Evolutionary conservation across 2,113 vertebrate genomes (phyloP), one percentile per base, ranked within the genome.

Genomic region (Centropus unirufus): DNA sequence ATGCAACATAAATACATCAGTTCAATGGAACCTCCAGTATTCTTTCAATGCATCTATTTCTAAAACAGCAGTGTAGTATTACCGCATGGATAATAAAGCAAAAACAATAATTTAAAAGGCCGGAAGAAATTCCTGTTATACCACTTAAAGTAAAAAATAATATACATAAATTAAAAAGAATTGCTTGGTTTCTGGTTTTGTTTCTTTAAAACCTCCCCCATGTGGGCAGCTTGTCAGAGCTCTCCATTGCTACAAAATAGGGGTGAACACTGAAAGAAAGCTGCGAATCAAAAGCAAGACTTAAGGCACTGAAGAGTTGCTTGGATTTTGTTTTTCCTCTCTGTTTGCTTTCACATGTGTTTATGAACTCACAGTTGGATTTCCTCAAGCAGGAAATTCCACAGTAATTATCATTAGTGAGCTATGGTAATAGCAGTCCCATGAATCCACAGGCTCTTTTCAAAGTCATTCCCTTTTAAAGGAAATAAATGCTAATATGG

Each of bases 381-480:
- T 92, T 95, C 76, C 86, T 90, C 68, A 73, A 83, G 73, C 72
- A 93, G 79, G 94, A 93, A 94, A 88, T 95, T 93, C 94, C 91
- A 81, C 1, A 7, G 61, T 70, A 93, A 83, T 94, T 94, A 84
- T 68, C 78, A 68, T 85, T 80, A 90, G 67, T 20, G 62, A 86
- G 67, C 93, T 84, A 76, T 75, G 68, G 83, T 85, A 83, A 89
- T 26, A 74, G 51, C 67, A 83, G 49, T n/a, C 20, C 34, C 1
- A 1, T 61, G 36, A 86, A 93, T 85, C 83, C 75, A 88, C n/a
- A 57, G 90, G 68, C 44, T 89, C 68, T 76, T 92, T 92, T 89
- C 83, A 57, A 74, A 85, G 67, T 64, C 68, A 66, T 80, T 80
- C 87, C 19, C 74, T 79, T 66, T 87, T 63, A 54, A 68, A 87